Evolutionary conservation across 2,888 invertebrate species (phyloP).

Genomic region (Rotaria sp.): DNA sequence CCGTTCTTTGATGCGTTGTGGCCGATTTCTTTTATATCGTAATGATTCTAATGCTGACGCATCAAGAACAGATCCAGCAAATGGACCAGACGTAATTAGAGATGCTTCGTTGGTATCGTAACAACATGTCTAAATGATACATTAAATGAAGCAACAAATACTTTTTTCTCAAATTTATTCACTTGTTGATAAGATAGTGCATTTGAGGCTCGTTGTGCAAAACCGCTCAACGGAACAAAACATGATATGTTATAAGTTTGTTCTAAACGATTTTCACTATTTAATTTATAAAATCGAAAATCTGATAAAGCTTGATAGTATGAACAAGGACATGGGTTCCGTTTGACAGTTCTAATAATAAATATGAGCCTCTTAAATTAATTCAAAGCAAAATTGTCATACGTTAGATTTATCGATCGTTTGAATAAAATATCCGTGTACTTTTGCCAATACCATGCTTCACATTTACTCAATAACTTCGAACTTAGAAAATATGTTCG

Average conservation of each 20-base stretch:
- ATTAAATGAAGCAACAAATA: not conserved
- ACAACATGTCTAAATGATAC: not conserved
- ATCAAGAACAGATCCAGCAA: conserved; percentile 6
- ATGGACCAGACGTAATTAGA: not conserved
- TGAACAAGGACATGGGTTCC: not conserved
- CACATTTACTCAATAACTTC: not conserved
- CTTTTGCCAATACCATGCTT: not conserved
- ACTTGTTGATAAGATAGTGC: not conserved
- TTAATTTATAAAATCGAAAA: conserved; percentile 2
- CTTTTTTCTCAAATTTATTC: not conserved
- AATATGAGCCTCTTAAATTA: not conserved
- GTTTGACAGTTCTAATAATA: not conserved
- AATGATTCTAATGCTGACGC: not conserved
- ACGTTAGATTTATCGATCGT: not conserved
- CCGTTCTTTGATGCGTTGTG: not conserved
- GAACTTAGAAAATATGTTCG: not conserved
- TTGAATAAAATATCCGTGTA: not conserved
- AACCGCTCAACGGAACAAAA: not conserved
- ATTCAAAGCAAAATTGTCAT: not conserved
- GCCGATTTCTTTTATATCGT: not conserved
- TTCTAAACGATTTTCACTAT: not conserved
- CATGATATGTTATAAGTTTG: not conserved
- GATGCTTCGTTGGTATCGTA: not conserved
- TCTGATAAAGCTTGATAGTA: not conserved
- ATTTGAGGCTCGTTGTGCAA: not conserved